Conservation (phyloP, 37 sponge, comb jelly and placozoan genomes). For the Amphimedon queenslandica region DNA sequence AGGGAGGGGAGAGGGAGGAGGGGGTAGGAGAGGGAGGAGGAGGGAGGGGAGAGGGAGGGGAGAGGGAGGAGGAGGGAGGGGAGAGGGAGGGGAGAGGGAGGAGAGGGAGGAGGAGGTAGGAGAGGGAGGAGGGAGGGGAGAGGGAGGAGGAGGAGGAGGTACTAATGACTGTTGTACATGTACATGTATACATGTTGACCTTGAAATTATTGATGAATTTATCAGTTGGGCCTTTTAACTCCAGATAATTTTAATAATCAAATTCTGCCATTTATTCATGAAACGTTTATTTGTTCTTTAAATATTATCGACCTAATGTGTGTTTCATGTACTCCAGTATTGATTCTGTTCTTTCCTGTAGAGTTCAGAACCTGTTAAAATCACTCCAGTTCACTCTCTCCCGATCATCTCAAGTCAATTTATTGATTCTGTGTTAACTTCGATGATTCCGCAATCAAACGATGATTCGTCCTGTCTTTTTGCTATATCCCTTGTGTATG, state of each 20-base stretch:
- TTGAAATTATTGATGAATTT: not conserved
- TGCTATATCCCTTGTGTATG: conserved; percentile 39
- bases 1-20: not conserved
- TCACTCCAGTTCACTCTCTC: conserved; percentile 19
- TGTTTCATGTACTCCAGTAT: too few relatives aligned
- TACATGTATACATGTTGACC: not conserved
- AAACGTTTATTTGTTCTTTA: too few relatives aligned
- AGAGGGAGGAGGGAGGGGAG: not conserved
- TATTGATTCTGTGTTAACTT: conserved; percentile 43
- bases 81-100: not conserved
- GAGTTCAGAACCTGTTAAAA: not conserved
- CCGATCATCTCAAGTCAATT: conserved; percentile 22
- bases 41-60: not conserved
- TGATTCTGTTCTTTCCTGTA: too few relatives aligned
- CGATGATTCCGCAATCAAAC: conserved; percentile 14
- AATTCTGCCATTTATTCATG: too few relatives aligned
- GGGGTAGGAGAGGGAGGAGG: not conserved
- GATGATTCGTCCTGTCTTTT: conserved; percentile 60
- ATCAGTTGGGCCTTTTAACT: not conserved
- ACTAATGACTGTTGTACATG: not conserved
- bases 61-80: not conserved
- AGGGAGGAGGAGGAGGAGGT: not conserved
- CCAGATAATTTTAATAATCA: too few relatives aligned
- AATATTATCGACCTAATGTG: too few relatives aligned
- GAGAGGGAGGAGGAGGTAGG: too few relatives aligned